Evolutionary conservation across 2,888 invertebrate genomes (phyloP), one percentile per base, ranked within the genome.

Genomic region (Terebella lapidaria): DNA sequence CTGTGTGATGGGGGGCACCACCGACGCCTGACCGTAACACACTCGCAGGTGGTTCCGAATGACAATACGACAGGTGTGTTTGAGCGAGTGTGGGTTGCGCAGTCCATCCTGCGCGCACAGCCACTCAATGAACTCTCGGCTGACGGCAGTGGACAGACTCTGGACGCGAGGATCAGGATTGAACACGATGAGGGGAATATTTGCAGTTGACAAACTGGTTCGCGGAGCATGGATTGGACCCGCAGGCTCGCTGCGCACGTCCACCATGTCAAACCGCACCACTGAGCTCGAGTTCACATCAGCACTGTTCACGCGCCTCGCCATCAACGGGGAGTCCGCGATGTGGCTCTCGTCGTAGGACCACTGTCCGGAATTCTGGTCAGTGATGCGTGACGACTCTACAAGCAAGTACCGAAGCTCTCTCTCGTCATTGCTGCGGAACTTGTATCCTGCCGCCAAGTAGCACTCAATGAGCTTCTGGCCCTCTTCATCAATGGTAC

Each of bases 391-490:
- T n/a, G 42, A 35, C 10, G 5, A 5, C 18, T 20, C n/a, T 5
- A n/a, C 18, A 5, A 24, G n/a, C 49, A 55, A 5, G 22, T 18
- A 35, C 4, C 20, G 4, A 3, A 55, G n/a, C 20, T 35, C 24
- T 22, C n/a, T 15, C 5, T 55, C 55, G 47, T 56, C 56, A 4
- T 3, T 25, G 10, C 22, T 4, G 46, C 18, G 18, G 25, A 25
- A n/a, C 46, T 27, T 49, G 29, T 56, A 47, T 3, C 56, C 56
- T n/a, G 47, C 57, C 15, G 61, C 57, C 4, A 61, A 4, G 24
- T 51, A 42, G 57, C 57, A 57, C 54, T 61, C 45, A 10, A 61
- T n/a, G 1, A 61, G 57, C 2, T 27, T 30, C 5, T 30, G 27
- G 15, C 57, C 61, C 25, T 54, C 54, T 3, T 25, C 54, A 25